Conservation (phyloP, 1,140 invertebrate species). For the Hermetia illucens region DNA sequence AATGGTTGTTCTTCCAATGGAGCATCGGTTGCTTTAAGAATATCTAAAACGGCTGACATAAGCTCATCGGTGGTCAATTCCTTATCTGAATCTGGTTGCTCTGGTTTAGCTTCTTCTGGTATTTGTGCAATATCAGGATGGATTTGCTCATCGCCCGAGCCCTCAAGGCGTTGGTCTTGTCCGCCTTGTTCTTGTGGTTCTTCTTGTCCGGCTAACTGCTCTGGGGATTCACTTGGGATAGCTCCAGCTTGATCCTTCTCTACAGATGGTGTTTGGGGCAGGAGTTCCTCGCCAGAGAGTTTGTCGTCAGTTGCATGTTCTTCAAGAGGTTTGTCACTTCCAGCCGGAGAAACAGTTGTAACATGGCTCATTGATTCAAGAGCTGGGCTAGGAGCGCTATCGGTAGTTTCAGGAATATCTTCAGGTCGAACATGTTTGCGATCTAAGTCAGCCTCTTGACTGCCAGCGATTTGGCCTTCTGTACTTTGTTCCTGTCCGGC, state of each 20-base stretch:
- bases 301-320: background rate
- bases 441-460: no score
- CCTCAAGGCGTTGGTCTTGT: background rate
- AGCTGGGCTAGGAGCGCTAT: no score
- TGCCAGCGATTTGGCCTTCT: no score
- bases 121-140: no score
- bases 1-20: background rate
- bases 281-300: background rate
- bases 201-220: no score
- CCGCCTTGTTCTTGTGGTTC: slow-evolving; percentile 3
- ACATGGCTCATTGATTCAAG: no score
- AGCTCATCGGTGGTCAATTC: slow-evolving; percentile 7
- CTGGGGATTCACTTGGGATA: background rate
- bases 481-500: no score
- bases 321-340: background rate
- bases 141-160: background rate
- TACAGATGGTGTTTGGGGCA: background rate
- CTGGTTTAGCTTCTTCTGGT: slow-evolving; percentile 6
- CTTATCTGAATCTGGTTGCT: slow-evolving; percentile 9
- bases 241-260: slow-evolving; percentile 4
- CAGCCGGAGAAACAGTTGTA: background rate
- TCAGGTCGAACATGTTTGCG: no score
- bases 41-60: no score
- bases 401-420: no score
- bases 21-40: slow-evolving; percentile 2